Evolutionary conservation across 2,888 invertebrate species (phyloP).

Genomic region (Troides aeacus): DNA sequence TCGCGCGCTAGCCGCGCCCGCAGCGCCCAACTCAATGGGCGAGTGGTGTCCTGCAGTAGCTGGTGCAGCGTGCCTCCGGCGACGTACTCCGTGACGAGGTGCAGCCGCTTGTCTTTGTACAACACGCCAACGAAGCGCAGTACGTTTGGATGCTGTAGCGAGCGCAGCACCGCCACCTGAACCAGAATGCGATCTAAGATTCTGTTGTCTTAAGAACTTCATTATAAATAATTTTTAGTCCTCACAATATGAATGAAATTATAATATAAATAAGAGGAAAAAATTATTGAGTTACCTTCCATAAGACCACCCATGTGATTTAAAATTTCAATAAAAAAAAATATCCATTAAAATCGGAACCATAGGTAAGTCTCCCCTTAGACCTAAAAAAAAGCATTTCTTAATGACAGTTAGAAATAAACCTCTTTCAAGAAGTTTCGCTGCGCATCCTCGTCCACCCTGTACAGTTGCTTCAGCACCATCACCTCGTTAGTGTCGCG

Average conservation of each 20-base stretch:
- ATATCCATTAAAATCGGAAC: no score
- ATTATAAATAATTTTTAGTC: no score
- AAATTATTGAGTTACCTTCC: no score
- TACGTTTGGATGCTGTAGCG: conserved; percentile 93
- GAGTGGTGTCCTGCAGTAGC: conserved; percentile 83
- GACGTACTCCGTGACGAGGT: conserved; percentile 95
- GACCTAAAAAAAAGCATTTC: no score
- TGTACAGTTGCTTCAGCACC: conserved; percentile 96
- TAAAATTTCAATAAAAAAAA: no score
- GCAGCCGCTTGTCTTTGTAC: conserved; percentile 94
- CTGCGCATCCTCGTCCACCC: conserved; percentile 96
- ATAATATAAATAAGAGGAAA: no score
- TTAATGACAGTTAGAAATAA: not conserved
- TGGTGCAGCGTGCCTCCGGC: conserved; percentile 94
- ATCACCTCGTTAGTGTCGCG: conserved; percentile 94
- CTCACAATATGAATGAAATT: no score
- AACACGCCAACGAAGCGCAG: conserved; percentile 94
- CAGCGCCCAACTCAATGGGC: conserved; percentile 88
- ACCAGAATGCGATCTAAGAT: no score
- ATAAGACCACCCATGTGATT: no score
- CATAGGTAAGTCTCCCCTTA: no score
- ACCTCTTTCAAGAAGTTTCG: conserved; percentile 96
- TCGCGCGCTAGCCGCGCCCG: conserved; percentile 93
- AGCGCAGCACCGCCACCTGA: conserved; percentile 93
- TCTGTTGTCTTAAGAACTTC: no score